Percentiles rank a stretch among this genome's conserved stretches.
phyloP scores from a whole-genome alignment of 2,113 vertebrate genomes.

The Corythoichthys intestinalis region DNA sequence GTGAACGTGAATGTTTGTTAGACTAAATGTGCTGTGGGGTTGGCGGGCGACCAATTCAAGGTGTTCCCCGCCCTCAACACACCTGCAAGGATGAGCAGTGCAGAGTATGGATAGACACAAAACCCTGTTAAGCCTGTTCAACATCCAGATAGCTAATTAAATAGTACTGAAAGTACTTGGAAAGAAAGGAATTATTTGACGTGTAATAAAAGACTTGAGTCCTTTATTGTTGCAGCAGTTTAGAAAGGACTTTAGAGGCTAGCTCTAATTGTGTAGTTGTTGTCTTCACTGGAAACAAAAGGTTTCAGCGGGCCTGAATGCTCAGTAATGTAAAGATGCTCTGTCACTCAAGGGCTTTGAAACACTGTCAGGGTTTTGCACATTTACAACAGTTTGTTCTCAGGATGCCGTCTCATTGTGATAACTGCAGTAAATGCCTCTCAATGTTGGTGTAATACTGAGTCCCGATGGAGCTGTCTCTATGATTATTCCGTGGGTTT shows the following conservation, averaged over 20 bases:
- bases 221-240: constrained; percentile 19
- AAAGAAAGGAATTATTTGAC: constrained; percentile 8
- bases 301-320: constrained; percentile 20
- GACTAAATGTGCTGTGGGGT: no score
- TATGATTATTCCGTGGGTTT: constrained; percentile 32
- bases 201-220: constrained; percentile 20
- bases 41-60: no score
- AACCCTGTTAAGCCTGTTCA: neutral
- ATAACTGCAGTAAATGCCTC: constrained; percentile 33
- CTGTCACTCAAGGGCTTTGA: constrained; percentile 10
- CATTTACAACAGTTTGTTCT: constrained; percentile 19
- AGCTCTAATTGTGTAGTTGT: constrained; percentile 25
- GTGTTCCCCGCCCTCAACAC: no score
- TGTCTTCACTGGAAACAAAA: constrained; percentile 51
- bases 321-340: constrained; percentile 21
- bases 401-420: constrained; percentile 23
- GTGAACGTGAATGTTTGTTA: neutral
- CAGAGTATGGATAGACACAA: no score
- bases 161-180: constrained; percentile 4
- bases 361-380: constrained; percentile 13
- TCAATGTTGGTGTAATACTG: constrained; percentile 43
- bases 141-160: constrained; percentile 10
- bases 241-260: constrained; percentile 9
- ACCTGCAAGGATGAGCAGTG: no score
- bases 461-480: constrained; percentile 35